Conservation (phyloP, 2,113 vertebrate genomes). For the Gavialis gangeticus region DNA sequence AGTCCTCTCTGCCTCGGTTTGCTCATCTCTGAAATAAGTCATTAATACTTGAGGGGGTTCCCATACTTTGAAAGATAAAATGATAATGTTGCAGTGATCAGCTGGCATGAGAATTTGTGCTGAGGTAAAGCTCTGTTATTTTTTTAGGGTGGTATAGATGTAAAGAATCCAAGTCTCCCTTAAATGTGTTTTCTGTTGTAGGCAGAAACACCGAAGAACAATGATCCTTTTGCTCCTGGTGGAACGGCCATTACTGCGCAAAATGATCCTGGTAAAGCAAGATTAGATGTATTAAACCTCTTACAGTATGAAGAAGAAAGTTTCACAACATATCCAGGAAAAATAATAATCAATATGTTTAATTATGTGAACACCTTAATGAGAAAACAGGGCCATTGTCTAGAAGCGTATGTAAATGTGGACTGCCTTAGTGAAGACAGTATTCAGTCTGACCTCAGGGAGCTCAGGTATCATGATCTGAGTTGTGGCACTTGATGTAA, state of each 20-base stretch:
- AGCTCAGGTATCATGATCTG: background rate
- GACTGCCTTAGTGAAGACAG: background rate
- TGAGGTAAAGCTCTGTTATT: background rate
- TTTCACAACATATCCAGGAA: background rate
- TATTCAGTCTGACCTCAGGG: background rate
- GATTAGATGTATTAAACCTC: background rate
- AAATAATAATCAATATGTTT: background rate
- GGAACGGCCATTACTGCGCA: conserved; percentile 87
- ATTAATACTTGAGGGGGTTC: background rate
- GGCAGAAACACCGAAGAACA: conserved; percentile 85
- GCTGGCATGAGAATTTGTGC: background rate
- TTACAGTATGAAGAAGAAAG: too few relatives aligned
- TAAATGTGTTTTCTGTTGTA: conserved; percentile 71
- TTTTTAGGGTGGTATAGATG: background rate
- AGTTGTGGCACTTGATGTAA: background rate
- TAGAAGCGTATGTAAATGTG: background rate
- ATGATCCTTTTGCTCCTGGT: conserved; percentile 97
- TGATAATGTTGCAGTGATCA: background rate
- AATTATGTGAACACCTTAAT: background rate
- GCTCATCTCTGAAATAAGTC: background rate
- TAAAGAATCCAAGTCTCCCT: conserved; percentile 65
- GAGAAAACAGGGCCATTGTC: background rate
- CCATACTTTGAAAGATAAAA: background rate
- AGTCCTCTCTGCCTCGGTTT: background rate
- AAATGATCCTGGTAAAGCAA: conserved; percentile 87